A percentile compares a stretch with the other conserved stretches of the same genome.
Evolutionary conservation across 2,888 invertebrate species (phyloP).

Genomic region (Sminthurides aquaticus): DNA sequence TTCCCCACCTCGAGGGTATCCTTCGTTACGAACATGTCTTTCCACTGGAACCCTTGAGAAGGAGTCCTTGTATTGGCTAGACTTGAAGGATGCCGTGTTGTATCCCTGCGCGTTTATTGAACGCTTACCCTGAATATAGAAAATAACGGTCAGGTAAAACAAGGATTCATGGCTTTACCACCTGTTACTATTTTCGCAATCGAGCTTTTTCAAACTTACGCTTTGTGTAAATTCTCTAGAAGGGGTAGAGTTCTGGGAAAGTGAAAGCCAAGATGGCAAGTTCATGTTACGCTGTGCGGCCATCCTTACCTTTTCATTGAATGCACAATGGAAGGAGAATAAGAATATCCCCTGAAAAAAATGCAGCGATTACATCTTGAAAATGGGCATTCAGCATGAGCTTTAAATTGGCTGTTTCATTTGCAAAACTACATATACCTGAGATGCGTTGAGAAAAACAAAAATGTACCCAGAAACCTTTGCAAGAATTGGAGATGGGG

Average conservation of each 20-base stretch:
- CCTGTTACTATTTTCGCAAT: too few species aligned
- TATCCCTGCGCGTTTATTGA: too few species aligned
- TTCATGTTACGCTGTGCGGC: constrained; percentile 4
- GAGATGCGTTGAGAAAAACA: constrained; percentile 24
- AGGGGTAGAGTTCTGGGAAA: constrained; percentile 10
- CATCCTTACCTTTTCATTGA: constrained; percentile 15
- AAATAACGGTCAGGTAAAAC: too few species aligned
- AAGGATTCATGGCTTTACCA: too few species aligned
- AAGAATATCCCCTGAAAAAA: constrained; percentile 15
- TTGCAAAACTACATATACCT: constrained; percentile 17
- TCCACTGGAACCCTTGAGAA: not conserved
- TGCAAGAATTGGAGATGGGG: not conserved
- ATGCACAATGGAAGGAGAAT: constrained; percentile 10
- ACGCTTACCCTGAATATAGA: too few species aligned
- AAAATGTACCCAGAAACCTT: constrained; percentile 13
- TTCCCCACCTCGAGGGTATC: not conserved
- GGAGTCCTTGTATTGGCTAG: not conserved
- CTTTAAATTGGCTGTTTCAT: not conserved
- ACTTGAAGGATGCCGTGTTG: not conserved
- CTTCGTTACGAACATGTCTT: not conserved
- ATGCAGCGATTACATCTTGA: not conserved
- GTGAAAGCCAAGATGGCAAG: constrained; percentile 35
- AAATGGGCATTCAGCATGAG: too few species aligned
- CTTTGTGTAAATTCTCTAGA: constrained; percentile 13
- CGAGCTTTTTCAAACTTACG: constrained; percentile 13